Evolutionary conservation across 2,888 invertebrate species (phyloP), one percentile per base, ranked within the genome.

Genomic region (Chelonus formosanus): DNA sequence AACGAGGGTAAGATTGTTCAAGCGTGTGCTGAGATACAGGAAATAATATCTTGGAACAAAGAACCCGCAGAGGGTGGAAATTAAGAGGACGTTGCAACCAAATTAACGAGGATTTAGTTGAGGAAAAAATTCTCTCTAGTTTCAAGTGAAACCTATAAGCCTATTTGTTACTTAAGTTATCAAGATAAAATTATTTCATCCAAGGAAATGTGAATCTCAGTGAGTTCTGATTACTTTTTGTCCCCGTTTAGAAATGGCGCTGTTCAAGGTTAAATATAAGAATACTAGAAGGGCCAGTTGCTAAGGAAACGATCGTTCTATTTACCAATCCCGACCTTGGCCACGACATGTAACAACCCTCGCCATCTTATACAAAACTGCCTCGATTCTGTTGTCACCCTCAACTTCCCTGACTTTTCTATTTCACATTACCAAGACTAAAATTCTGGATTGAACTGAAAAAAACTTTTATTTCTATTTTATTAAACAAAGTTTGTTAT

Each of bases 261-360:
- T 52, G 36, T 65, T 65, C 67, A 65, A 71, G 70, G 63, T 68
- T 69, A 63, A 52, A 40, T 52, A 68, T 44, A 53, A 65, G 63
- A 57, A 65, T 68, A 60, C 67, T 53, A 61, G 63, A 65, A 73
- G 76, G 76, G 75, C 69, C 62, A 68, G 74, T 80, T 78, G 73
- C 78, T 78, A 78, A 74, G 80, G 80, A 73, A 76, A 80, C 78
- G 73, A 71, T 69, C 70, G 67, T 74, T 64, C 72, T 75, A 75
- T 79, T 79, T 78, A 75, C 74, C 73, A 74, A 74, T 75, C 78
- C 78, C 80, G 81, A 82, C 81, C 81, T 82, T 81, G 81, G 79
- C 76, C 74, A 80, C 77, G 73, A 40, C 75, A 76, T 72, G 68
- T 60, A 60, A 60, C 76, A 75, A 72, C 71, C 75, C 67, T 63